A percentile compares a stretch with the other conserved stretches of the same genome.
phyloP scores from a whole-genome alignment of 37 sponge, comb jelly and placozoan species.

The Bolinopsis microptera region DNA sequence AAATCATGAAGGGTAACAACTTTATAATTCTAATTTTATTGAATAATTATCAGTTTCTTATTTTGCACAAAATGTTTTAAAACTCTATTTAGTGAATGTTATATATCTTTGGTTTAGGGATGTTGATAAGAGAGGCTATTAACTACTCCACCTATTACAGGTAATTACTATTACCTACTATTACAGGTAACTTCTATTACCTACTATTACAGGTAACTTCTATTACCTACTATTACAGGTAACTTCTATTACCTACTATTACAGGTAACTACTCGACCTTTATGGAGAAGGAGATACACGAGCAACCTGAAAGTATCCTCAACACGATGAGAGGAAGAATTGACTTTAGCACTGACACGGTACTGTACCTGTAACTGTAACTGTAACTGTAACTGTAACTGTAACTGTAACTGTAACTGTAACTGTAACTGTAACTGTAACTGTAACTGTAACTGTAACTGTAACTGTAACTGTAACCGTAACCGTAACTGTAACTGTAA shows the following conservation, averaged over 20 bases:
- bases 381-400: neutral
- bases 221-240: too few relatives aligned
- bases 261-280: conserved; percentile 84
- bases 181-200: too few relatives aligned
- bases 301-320: conserved; percentile 93
- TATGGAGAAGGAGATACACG: conserved; percentile 99
- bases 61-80: too few relatives aligned
- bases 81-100: too few relatives aligned
- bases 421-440: neutral
- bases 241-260: too few relatives aligned
- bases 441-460: neutral
- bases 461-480: neutral
- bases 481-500: too few relatives aligned
- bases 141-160: too few relatives aligned
- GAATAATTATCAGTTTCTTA: too few relatives aligned
- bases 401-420: neutral
- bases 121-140: too few relatives aligned
- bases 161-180: too few relatives aligned
- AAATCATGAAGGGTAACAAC: conserved; percentile 95
- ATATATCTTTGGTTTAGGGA: too few relatives aligned
- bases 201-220: too few relatives aligned
- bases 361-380: neutral
- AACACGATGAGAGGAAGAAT: conserved; percentile 99
- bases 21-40: neutral
- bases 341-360: conserved; percentile 66